phyloP scores from a whole-genome alignment of 2,113 vertebrate genomes.

The Larimichthys crocea region DNA sequence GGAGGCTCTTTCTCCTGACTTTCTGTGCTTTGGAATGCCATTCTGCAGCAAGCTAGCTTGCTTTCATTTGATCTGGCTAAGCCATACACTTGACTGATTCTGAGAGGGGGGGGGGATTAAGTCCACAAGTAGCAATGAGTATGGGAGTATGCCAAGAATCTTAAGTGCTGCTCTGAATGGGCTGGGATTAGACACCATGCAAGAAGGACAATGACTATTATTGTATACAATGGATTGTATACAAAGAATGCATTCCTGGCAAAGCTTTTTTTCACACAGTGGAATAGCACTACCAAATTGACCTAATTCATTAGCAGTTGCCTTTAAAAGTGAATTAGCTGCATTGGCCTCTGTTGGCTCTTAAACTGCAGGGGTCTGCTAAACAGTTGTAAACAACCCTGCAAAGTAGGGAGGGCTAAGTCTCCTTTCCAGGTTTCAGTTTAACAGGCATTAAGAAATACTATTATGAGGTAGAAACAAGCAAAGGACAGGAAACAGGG shows the following conservation, averaged over 20 bases:
- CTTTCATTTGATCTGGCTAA: slow-evolving; percentile 89
- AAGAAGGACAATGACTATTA: slow-evolving; percentile 75
- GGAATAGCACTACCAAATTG: slow-evolving; percentile 43
- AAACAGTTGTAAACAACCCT: slow-evolving; percentile 72
- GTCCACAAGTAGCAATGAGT: slow-evolving; percentile 89
- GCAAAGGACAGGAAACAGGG: slow-evolving; percentile 40
- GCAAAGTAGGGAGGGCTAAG: slow-evolving; percentile 29
- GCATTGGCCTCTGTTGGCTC: slow-evolving; percentile 54
- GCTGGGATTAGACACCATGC: slow-evolving; percentile 79
- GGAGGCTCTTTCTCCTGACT: slow-evolving; percentile 62
- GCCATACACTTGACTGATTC: slow-evolving; percentile 90
- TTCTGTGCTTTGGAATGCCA: slow-evolving; percentile 80
- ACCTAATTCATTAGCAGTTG: slow-evolving; percentile 67
- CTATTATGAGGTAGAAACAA: slow-evolving; percentile 46
- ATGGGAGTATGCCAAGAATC: slow-evolving; percentile 92
- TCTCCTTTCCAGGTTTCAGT: slow-evolving; percentile 49
- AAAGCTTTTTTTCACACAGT: slow-evolving; percentile 43
- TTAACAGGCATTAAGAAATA: slow-evolving; percentile 53
- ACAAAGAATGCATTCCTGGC: slow-evolving; percentile 60
- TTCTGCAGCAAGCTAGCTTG: slow-evolving; percentile 81
- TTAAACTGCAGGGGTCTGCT: slow-evolving; percentile 62
- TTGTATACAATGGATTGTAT: slow-evolving; percentile 63
- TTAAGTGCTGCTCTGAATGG: slow-evolving; percentile 89
- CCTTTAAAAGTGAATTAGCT: slow-evolving; percentile 60
- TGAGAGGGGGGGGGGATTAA: slow-evolving; percentile 86